Base-by-base conservation (phyloP, 2,113 vertebrate species). In the Steatornis caripensis region DNA sequence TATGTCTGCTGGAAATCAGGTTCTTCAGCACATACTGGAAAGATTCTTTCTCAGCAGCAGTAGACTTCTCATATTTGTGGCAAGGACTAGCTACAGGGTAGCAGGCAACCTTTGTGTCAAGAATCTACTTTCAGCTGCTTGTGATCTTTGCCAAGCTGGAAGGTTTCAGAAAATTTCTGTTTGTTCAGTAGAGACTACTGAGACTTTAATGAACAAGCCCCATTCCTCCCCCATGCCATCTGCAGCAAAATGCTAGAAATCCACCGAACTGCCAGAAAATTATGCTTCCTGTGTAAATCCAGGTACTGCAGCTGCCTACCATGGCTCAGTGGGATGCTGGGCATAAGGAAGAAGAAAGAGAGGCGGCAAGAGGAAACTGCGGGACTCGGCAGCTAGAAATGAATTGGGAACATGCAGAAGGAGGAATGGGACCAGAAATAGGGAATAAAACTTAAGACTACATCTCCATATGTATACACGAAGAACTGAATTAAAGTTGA, bases 221-320 rank as follows among this genome's bases (percentile, higher is more conserved):
- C 72, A 80, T 95, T 91, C 95, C 95, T 91, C 94, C 95, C 70
- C 84, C 93, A 86, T 36, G 75, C 92, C 96, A 93, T 96, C 93
- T 94, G 96, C 89, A 89, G 41, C 83, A 89, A 62, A 71, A 51
- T 62, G 55, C 58, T 92, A 84, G 72, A 92, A 95, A 96, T 91
- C 83, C 19, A 81, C 37, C 48, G 13, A 90, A 84, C 43, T 78
- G 78, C 49, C 90, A 92, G 92, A 77, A 96, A 90, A 96, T 90
- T 87, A 48, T 86, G 21, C 45, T 94, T 75, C 34, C 21, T 83
- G 39, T 51, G 43, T 58, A 83, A 94, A 83, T 80, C 85, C 90
- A 97, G 93, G 88, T 94, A 88, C 61, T 90, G 71, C 90, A 95
- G 70, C 91, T 95, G 90, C 91, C 89, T 95, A 34, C 83, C 83